Percentiles rank a stretch among this genome's conserved stretches.
Conservation (phyloP, 2,113 vertebrate species). For the Circaetus gallicus region DNA sequence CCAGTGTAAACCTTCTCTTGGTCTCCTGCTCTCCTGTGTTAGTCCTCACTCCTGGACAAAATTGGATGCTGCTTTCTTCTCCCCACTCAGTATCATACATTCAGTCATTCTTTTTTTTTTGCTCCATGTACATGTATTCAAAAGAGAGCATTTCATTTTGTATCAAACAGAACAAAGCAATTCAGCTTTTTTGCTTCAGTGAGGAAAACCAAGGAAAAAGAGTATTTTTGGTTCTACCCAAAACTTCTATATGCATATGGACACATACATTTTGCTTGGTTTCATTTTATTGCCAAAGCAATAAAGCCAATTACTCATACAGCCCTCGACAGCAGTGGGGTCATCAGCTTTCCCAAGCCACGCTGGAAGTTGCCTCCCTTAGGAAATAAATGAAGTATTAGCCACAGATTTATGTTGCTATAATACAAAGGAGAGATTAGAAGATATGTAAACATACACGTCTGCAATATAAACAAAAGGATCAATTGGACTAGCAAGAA, state of each 20-base stretch:
- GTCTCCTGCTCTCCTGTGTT: not conserved
- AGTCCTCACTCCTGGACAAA: not conserved
- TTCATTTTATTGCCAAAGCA: slow-evolving; percentile 20
- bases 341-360: slow-evolving; percentile 33
- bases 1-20: not conserved
- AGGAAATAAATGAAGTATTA: slow-evolving; percentile 22
- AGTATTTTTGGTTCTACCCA: not conserved
- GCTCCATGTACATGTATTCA: not conserved
- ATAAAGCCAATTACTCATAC: slow-evolving; percentile 9
- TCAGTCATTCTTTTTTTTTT: not conserved
- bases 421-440: slow-evolving; percentile 45
- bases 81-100: not conserved
- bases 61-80: not conserved
- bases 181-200: not conserved
- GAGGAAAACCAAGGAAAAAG: not conserved
- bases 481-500: slow-evolving; percentile 29
- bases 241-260: not conserved
- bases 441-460: not conserved
- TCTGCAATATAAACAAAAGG: slow-evolving; percentile 7
- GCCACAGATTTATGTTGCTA: not conserved
- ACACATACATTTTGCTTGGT: not conserved
- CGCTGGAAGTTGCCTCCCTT: slow-evolving; percentile 18
- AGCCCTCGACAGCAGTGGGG: not conserved
- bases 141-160: not conserved
- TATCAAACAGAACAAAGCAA: not conserved